Evolutionary conservation across 2,888 invertebrate species (phyloP), one percentile per base, ranked within the genome.

Genomic region (Hypomecis punctinalis): DNA sequence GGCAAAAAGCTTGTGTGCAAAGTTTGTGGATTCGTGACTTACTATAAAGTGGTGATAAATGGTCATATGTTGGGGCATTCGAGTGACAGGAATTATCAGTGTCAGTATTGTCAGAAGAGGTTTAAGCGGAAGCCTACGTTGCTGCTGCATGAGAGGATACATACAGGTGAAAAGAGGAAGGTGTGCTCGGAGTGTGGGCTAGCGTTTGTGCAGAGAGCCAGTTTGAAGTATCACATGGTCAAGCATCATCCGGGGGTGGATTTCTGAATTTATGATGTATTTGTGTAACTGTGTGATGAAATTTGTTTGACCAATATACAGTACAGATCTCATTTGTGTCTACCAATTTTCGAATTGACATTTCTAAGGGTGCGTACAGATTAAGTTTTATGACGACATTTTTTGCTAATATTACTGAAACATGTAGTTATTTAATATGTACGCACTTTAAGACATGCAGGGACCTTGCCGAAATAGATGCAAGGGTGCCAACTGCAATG

Each of bases 81-180:
- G 3, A 23, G 23, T 23, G 23, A 23, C 23, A 23, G 23, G 13
- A 51, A 51, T 5, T 43, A 48, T 54, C 69, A 77, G 10, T 85
- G 84, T 61, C 53, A 66, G 6, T 77, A 67, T 43, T 85, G 85
- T 66, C 73, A 75, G n/a, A 84, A 85, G 63, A 70, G 69, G 10
- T 84, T 81, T 61, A 62, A 65, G 6, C 65, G 75, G n/a, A 33
- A 11, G 5, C 55, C 35, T 5, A 66, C 74, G 7, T 36, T 74
- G 57, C 51, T n/a, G 5, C 6, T 46, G 10, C 80, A 79, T 39
- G 72, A 70, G 52, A 73, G 55, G 49, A 76, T 77, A 11, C 77
- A 77, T 36, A 74, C 73, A 6, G 72, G 75, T 0, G 71, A 60
- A 3, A 62, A 51, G 56, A 48, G 60, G 43, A 65, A 77, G 36